phyloP scores from a whole-genome alignment of 2,888 invertebrate species.

The Pilophorus perplexus region DNA sequence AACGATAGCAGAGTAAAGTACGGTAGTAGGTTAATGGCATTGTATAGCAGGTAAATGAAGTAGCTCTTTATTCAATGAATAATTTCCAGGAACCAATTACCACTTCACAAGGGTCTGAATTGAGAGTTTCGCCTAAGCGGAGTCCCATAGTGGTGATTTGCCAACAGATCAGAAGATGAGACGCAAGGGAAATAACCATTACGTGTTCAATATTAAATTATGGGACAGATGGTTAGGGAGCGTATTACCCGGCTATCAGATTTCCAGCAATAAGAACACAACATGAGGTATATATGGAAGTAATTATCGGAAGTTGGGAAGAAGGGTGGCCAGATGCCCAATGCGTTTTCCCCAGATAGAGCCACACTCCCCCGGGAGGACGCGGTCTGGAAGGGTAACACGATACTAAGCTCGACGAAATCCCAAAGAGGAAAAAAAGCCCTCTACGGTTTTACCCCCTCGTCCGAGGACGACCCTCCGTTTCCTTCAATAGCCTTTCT shows the following conservation, averaged over 20 bases:
- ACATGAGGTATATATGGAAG: slow-evolving; percentile 42
- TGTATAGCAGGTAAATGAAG: too few relatives aligned
- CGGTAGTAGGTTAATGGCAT: too few relatives aligned
- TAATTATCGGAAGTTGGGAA: slow-evolving; percentile 39
- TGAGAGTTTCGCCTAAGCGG: too few relatives aligned
- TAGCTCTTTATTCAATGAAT: too few relatives aligned
- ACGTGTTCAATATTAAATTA: slow-evolving; percentile 37
- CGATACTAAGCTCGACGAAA: slow-evolving; percentile 40
- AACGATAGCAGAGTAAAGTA: too few relatives aligned
- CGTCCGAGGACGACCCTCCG: not conserved
- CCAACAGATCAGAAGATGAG: too few relatives aligned
- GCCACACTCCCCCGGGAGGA: slow-evolving; percentile 27
- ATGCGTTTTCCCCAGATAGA: not conserved
- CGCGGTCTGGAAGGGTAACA: slow-evolving; percentile 35
- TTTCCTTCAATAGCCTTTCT: slow-evolving; percentile 33
- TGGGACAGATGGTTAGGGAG: slow-evolving; percentile 36
- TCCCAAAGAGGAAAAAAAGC: not conserved
- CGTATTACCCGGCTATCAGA: slow-evolving; percentile 26
- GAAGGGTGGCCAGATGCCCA: slow-evolving; percentile 28
- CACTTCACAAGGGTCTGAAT: too few relatives aligned
- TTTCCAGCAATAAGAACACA: slow-evolving; percentile 27
- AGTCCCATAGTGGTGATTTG: too few relatives aligned
- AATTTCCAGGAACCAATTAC: too few relatives aligned
- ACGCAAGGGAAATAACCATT: too few relatives aligned
- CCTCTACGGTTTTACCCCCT: slow-evolving; percentile 12